Evolutionary conservation across 2,797 vertebrate genomes (phyloP), one percentile per base, ranked within the genome.

Genomic region (Sternarchorhynchus goeldii): DNA sequence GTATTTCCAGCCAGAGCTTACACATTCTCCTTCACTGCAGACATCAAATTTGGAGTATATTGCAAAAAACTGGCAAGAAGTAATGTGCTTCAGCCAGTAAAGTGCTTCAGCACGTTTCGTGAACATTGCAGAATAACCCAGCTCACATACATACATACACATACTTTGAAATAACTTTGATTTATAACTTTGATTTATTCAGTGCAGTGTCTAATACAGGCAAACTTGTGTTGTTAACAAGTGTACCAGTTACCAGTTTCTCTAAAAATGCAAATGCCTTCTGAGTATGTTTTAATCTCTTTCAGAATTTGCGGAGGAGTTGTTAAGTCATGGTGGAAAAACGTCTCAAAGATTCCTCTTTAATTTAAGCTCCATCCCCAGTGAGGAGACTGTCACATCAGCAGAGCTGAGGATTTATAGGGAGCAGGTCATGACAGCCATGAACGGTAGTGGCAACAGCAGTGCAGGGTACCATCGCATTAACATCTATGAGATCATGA

Each of bases 381-480:
- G 87, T 0, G 95, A 95, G 89, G 98, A 99, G 89, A 93, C 95
- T 77, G 90, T 99, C 93, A 96, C 95, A 68, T 97, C 96, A 73
- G 96, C 97, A 32, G 97, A 99, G 92, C 94, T 99, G n/a, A 95
- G 97, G 79, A 93, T 99, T 90, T 99, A 95, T 93, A 96, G 97
- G 86, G 92, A 97, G 84, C 95, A 96, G 91, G 93, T 97, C 75
- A 93, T 92, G 82, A 94, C 90, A 84, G 82, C 89, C 76, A 18
- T 88, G 2, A 75, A 67, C 45, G 71, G 64, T 82, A 91, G 90
- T 67, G 63, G 68, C 69, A 82, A 75, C 14, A 45, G 64, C 36
- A 79, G 68, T 21, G 0, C 10, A 5, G 83, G 94, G 86, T 90
- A 93, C 86, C 97, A 98, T 85, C 96, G 98, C 74, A 97, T 99